A percentile compares a stretch with the other conserved stretches of the same genome.
Conservation (phyloP, 2,113 vertebrate genomes). For the Rhinopomastus cyanomelas region DNA sequence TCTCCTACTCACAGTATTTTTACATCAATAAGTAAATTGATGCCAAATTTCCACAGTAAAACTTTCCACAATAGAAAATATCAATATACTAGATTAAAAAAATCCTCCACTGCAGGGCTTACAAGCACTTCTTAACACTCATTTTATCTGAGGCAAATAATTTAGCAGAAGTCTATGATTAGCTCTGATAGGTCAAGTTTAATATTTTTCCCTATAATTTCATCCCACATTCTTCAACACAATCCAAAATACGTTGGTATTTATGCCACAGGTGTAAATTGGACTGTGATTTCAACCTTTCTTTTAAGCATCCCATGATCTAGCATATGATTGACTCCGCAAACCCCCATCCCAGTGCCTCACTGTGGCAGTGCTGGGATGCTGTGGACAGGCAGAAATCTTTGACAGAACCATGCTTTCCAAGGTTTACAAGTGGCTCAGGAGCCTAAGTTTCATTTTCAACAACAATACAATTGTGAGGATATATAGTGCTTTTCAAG, state of each 20-base stretch:
- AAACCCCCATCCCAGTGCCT: background rate
- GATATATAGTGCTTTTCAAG: background rate
- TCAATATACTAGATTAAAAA: background rate
- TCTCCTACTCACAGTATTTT: too few species aligned
- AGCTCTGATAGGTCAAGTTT: background rate
- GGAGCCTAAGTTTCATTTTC: background rate
- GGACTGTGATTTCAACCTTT: conserved; percentile 1
- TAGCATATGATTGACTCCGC: background rate
- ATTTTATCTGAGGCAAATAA: conserved; percentile 28
- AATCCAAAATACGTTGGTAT: conserved; percentile 10
- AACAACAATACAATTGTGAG: too few species aligned
- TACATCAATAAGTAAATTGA: too few species aligned
- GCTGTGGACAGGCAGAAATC: background rate
- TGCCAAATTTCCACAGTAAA: too few species aligned
- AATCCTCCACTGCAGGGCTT: background rate
- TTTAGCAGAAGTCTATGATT: background rate
- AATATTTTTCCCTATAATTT: conserved; percentile 14
- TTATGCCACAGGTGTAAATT: conserved; percentile 22
- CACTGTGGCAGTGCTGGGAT: background rate
- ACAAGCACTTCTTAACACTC: background rate
- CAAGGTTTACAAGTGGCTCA: background rate
- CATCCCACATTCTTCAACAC: background rate
- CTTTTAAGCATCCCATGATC: background rate
- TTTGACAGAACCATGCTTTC: background rate
- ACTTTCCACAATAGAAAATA: background rate